Evolutionary conservation across 2,113 vertebrate species (phyloP).

Genomic region (Ovis canadensis): DNA sequence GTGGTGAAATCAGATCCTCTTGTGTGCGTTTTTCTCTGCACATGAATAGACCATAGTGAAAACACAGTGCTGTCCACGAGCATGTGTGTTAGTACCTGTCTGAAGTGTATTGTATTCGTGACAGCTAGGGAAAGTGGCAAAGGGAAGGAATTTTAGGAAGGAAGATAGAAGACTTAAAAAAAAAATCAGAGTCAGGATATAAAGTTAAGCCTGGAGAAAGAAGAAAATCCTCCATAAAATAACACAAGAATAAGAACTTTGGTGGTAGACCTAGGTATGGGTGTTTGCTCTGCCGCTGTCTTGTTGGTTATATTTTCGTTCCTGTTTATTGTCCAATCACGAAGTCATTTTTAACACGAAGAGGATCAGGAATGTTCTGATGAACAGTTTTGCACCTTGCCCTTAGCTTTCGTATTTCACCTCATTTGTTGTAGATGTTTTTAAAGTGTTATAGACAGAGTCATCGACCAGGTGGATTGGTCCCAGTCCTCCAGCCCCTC

Average conservation of each 20-base stretch:
- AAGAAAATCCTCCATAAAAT: background rate
- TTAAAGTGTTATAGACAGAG: background rate
- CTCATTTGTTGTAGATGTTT: background rate
- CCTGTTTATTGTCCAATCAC: rapidly evolving
- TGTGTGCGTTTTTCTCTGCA: background rate
- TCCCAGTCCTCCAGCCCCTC: rapidly evolving
- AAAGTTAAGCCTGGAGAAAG: background rate
- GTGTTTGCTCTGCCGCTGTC: background rate
- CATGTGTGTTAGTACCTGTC: background rate
- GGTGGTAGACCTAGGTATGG: background rate
- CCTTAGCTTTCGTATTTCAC: background rate
- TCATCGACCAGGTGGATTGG: rapidly evolving
- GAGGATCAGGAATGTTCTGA: background rate
- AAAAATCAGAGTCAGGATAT: background rate
- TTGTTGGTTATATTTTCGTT: background rate
- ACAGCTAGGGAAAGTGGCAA: background rate
- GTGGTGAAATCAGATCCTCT: background rate
- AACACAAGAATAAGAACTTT: background rate
- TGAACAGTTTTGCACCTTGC: no score
- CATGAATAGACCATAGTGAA: background rate
- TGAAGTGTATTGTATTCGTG: no score
- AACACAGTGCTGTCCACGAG: no score
- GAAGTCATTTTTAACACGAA: background rate
- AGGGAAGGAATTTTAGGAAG: background rate
- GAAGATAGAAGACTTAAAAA: background rate